Percentiles rank a stretch among this genome's conserved stretches.
Conservation (phyloP, 2,113 vertebrate species). For the Oncorhynchus clarkii region DNA sequence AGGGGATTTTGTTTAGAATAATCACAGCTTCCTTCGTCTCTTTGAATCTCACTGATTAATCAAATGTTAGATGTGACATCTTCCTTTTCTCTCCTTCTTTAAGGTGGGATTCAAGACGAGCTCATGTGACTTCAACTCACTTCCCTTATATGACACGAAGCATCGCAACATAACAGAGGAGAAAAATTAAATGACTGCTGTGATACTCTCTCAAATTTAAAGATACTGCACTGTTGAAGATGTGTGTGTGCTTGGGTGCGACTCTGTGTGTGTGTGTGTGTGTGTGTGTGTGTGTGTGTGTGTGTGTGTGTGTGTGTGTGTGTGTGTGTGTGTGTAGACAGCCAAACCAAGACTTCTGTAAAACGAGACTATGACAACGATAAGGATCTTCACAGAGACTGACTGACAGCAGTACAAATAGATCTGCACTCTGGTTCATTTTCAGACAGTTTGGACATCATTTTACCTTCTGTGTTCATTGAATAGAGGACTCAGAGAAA, state of each 20-base stretch:
- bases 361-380: not conserved
- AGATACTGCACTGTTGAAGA: slow-evolving; percentile 9
- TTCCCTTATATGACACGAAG: slow-evolving; percentile 35
- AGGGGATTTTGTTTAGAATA: slow-evolving; percentile 37
- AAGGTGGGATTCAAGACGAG: slow-evolving; percentile 49
- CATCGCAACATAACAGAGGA: slow-evolving; percentile 31
- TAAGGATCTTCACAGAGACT: not conserved
- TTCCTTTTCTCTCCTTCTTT: slow-evolving; percentile 20
- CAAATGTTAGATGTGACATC: slow-evolving; percentile 35
- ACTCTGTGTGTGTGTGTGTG: not conserved
- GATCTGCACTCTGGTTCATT: not conserved
- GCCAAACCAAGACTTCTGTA: not conserved
- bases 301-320: not conserved
- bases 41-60: slow-evolving; percentile 52
- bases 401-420: not conserved
- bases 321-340: not conserved
- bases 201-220: slow-evolving; percentile 9
- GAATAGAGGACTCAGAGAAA: too few species aligned
- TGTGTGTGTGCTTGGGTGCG: not conserved
- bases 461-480: too few species aligned
- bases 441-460: too few species aligned
- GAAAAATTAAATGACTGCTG: slow-evolving; percentile 18
- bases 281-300: not conserved
- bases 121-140: slow-evolving; percentile 17
- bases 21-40: slow-evolving; percentile 12